Evolutionary conservation across 2,113 vertebrate genomes (phyloP).

Genomic region (Chroicocephalus ridibundus): DNA sequence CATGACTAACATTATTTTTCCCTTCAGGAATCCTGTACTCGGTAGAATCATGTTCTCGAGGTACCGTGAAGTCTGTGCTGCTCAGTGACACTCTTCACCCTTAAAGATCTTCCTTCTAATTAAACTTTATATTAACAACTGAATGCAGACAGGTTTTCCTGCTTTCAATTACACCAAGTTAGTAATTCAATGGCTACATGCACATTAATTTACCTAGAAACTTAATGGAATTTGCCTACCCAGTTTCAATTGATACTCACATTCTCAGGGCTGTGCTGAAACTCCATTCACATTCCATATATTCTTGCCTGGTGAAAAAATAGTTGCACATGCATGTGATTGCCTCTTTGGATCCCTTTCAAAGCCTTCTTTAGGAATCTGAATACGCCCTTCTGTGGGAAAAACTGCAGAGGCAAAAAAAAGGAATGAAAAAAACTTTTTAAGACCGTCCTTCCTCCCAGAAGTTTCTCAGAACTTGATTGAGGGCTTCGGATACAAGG

Average conservation of each 20-base stretch:
- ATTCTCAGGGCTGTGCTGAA: neutral
- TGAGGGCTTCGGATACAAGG: conserved; percentile 10
- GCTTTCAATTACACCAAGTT: conserved; percentile 51
- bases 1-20: neutral
- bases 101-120: conserved; percentile 56
- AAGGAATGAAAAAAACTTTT: conserved; percentile 30
- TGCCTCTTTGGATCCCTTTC: conserved; percentile 58
- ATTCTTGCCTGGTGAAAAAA: conserved; percentile 58
- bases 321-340: conserved; percentile 60
- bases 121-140: conserved; percentile 51
- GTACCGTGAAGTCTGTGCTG: neutral
- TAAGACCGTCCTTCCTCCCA: conserved; percentile 8
- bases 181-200: conserved; percentile 19
- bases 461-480: conserved; percentile 45
- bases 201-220: conserved; percentile 44
- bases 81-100: conserved; percentile 12
- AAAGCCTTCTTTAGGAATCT: conserved; percentile 60
- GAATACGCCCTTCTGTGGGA: conserved; percentile 62
- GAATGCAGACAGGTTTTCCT: conserved; percentile 52
- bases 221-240: conserved; percentile 33
- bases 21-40: neutral
- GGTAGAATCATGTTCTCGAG: neutral
- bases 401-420: conserved; percentile 51
- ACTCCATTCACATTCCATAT: conserved; percentile 54
- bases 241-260: conserved; percentile 7